phyloP scores from a whole-genome alignment of 2,113 vertebrate species.

The Buteo buteo region DNA sequence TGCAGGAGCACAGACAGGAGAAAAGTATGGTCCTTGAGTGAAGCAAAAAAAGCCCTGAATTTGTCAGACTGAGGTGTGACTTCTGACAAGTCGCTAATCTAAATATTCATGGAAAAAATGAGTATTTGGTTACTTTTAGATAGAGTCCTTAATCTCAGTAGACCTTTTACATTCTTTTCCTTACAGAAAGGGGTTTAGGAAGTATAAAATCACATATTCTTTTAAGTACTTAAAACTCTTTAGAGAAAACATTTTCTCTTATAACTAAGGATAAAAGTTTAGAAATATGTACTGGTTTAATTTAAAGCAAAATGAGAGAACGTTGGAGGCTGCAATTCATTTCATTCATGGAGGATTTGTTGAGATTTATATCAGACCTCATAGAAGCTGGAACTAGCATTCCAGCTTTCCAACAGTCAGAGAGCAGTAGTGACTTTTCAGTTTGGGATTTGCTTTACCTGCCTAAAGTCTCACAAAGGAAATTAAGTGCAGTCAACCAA shows the following conservation, averaged over 20 bases:
- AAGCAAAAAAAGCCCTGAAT: neutral
- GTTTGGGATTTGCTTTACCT: neutral
- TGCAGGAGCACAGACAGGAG: neutral
- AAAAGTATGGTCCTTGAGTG: neutral
- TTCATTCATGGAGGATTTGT: neutral
- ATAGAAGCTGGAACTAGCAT: neutral
- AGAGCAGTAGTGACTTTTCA: neutral
- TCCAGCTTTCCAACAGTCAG: neutral
- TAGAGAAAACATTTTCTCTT: neutral
- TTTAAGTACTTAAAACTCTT: neutral
- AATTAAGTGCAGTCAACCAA: slow-evolving; percentile 16
- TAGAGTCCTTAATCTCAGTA: neutral
- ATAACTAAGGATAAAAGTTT: neutral
- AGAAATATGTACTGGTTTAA: neutral
- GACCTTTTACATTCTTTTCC: neutral
- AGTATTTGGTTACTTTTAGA: slow-evolving; percentile 15
- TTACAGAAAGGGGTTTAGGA: neutral
- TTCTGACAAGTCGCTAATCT: neutral
- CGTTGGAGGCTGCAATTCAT: neutral
- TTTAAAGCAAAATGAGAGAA: neutral
- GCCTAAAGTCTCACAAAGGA: neutral
- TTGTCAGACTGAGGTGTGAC: neutral
- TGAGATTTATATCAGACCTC: neutral
- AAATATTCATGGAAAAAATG: neutral
- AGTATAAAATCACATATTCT: neutral